phyloP scores from a whole-genome alignment of 2,888 invertebrate species.

The Oscheius sp. region DNA sequence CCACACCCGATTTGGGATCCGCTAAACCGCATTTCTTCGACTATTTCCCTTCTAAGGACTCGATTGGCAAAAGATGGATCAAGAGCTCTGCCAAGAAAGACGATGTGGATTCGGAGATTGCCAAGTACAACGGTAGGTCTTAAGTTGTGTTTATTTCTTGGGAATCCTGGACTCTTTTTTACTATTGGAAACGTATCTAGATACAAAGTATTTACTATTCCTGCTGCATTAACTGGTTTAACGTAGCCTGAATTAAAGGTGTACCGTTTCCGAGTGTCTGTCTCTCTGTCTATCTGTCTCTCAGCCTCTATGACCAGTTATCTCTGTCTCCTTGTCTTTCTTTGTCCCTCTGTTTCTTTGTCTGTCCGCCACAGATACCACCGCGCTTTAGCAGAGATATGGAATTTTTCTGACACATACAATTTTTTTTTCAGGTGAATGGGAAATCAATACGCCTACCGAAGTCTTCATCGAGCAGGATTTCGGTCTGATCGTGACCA shows the following conservation, averaged over 20 bases:
- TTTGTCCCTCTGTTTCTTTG: too few species aligned
- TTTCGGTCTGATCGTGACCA: slow-evolving; percentile 86
- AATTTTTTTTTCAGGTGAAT: slow-evolving; percentile 76
- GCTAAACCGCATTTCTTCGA: slow-evolving; percentile 46
- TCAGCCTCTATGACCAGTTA: too few species aligned
- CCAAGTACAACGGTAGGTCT: slow-evolving; percentile 88
- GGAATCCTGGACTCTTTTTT: not conserved
- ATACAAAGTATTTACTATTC: too few species aligned
- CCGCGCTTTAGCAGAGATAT: too few species aligned
- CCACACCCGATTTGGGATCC: slow-evolving; percentile 22
- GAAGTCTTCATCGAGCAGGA: slow-evolving; percentile 86
- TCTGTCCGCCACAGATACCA: too few species aligned
- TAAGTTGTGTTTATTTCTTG: not conserved
- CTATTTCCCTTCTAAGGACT: slow-evolving; percentile 48
- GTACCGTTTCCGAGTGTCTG: too few species aligned
- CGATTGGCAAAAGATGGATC: slow-evolving; percentile 85
- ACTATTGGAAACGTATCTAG: not conserved
- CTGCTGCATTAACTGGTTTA: too few species aligned
- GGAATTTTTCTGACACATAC: not conserved
- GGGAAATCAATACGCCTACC: slow-evolving; percentile 83
- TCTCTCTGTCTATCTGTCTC: too few species aligned
- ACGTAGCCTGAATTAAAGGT: too few species aligned
- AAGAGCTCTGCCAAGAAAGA: slow-evolving; percentile 92
- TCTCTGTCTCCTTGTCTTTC: too few species aligned
- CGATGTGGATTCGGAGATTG: slow-evolving; percentile 85